Evolutionary conservation across 1,140 invertebrate genomes (phyloP).

Genomic region (Pseudomyrmex sp.): DNA sequence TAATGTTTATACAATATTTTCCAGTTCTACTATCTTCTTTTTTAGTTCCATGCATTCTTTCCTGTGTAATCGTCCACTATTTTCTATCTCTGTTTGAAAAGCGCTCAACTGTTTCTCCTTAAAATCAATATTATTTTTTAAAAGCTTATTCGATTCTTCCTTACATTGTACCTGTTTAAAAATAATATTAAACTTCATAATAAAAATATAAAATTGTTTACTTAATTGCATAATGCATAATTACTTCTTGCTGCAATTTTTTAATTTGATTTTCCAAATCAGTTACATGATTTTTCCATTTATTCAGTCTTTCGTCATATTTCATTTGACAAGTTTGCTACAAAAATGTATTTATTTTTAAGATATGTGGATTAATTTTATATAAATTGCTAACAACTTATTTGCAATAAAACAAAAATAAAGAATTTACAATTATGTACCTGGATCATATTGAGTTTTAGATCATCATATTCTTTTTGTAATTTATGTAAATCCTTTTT

Average conservation of each 20-base stretch:
- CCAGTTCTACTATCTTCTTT: constrained; percentile 76
- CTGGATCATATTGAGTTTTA: constrained; percentile 70
- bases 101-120: constrained; percentile 75
- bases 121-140: constrained; percentile 73
- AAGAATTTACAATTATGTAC: constrained; percentile 41
- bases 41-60: constrained; percentile 72
- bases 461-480: constrained; percentile 77
- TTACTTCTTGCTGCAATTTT: constrained; percentile 77
- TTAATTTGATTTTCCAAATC: constrained; percentile 76
- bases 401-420: neutral
- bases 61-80: constrained; percentile 65
- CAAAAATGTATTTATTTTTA: constrained; percentile 14
- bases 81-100: constrained; percentile 70
- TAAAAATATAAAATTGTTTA: constrained; percentile 34
- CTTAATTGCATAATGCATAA: constrained; percentile 29
- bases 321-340: constrained; percentile 72
- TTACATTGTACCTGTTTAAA: constrained; percentile 72
- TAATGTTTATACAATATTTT: constrained; percentile 75
- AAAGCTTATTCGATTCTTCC: constrained; percentile 74
- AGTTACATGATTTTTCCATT: constrained; percentile 67
- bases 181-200: constrained; percentile 3
- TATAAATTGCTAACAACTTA: constrained; percentile 11
- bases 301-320: constrained; percentile 68
- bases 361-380: neutral
- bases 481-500: constrained; percentile 77